These are phyloP conservation scores for Drosophila kokeensis DNA, from an alignment of 2,888 invertebrate species.

Conservation along the genomic window DNA sequence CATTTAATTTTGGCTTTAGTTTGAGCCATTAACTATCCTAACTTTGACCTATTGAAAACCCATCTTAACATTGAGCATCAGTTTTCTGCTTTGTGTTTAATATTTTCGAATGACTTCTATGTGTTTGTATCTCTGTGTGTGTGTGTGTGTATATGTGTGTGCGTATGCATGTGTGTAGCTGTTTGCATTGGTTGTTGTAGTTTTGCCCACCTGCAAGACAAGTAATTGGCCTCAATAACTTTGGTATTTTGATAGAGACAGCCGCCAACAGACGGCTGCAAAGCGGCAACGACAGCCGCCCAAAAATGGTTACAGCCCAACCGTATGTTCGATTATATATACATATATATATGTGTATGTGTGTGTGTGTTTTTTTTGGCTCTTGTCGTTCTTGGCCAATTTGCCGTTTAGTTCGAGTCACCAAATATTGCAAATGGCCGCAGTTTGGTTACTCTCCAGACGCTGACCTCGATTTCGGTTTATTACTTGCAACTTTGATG, in stretches of 20 bases:
- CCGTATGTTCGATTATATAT: slow-evolving; percentile 12
- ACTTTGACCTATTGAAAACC: slow-evolving; percentile 56
- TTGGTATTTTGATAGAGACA: slow-evolving; percentile 74
- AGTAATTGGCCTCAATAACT: slow-evolving; percentile 81
- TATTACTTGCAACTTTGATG: slow-evolving; percentile 34
- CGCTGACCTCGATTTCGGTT: slow-evolving; percentile 46
- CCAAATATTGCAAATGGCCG: slow-evolving; percentile 31
- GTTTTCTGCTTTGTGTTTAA: slow-evolving; percentile 3
- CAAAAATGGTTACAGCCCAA: slow-evolving; percentile 72
- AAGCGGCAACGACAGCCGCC: slow-evolving; percentile 62
- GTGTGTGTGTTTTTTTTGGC: slow-evolving; percentile 5
- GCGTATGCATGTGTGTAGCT: slow-evolving; percentile 4
- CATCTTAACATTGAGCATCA: slow-evolving; percentile 12
- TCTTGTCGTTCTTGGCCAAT: slow-evolving; percentile 70
- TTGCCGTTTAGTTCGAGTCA: slow-evolving; percentile 44
- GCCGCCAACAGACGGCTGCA: slow-evolving; percentile 10
- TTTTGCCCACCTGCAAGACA: slow-evolving; percentile 78
- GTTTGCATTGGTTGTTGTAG: slow-evolving; percentile 14
- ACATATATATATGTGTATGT: not conserved
- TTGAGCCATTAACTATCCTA: slow-evolving; percentile 25
- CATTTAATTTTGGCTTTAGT: slow-evolving; percentile 2
- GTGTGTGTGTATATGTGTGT: slow-evolving; percentile 1
- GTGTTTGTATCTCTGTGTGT: not conserved
- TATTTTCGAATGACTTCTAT: slow-evolving; percentile 10
- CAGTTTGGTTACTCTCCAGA: slow-evolving; percentile 33